phyloP scores from a whole-genome alignment of 2,888 invertebrate genomes.

The Netelia inedita region DNA sequence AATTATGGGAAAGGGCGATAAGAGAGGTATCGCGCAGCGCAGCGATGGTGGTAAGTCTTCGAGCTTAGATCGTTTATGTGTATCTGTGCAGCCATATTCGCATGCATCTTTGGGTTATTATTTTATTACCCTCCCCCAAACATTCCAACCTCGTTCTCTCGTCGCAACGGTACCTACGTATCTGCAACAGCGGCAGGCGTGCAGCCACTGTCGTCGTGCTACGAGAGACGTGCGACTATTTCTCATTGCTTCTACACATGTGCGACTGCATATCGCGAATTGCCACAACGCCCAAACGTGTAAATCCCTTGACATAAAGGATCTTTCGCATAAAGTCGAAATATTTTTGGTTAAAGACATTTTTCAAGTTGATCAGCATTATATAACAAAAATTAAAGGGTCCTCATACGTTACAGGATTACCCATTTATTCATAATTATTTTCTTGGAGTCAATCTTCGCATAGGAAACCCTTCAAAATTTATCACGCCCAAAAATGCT shows the following conservation, averaged over 20 bases:
- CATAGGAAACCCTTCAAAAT: not conserved
- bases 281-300: constrained; percentile 8
- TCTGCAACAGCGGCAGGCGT: not conserved
- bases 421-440: not conserved
- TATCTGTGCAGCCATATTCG: constrained; percentile 19
- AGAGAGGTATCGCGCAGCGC: constrained; percentile 85
- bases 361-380: not conserved
- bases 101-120: constrained; percentile 35
- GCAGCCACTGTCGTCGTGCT: not conserved
- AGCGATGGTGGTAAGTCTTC: constrained; percentile 83
- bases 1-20: constrained; percentile 86
- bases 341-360: not conserved
- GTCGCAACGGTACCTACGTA: not conserved
- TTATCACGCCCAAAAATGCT: not conserved
- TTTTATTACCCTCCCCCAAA: constrained; percentile 3
- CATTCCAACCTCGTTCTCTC: not conserved
- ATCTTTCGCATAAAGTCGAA: not conserved
- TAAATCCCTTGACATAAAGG: not conserved
- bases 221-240: constrained; percentile 2
- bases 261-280: constrained; percentile 15
- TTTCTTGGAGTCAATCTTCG: not conserved
- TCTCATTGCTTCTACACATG: not conserved
- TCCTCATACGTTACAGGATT: not conserved
- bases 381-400: not conserved
- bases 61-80: not conserved